Base-by-base conservation (phyloP, 2,113 vertebrate species). In the Cynoglossus semilaevis region DNA sequence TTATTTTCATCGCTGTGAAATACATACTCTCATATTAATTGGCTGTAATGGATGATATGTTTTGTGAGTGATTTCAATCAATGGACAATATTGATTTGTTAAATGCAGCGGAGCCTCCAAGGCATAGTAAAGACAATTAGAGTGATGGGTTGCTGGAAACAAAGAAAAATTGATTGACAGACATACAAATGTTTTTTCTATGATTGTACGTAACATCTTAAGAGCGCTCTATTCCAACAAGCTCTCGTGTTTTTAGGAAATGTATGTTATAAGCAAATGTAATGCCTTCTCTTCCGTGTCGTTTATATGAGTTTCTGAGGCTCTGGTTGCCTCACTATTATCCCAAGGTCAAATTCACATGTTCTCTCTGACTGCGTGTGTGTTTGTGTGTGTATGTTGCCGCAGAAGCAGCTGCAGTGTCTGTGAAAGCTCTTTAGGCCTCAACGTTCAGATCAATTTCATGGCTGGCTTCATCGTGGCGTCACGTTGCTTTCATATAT, bases 311-410 rank as follows among this genome's bases (percentile, higher is more conserved):
- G 69, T 17, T 8, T 54, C 43, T 63, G 54, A 72, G 79, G 76
- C 72, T 81, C 70, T 77, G 79, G 81, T 79, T 81, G 82, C 79
- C 80, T 81, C 67, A 62, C 74, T 85, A 81, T 84, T 85, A 68
- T 81, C 67, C 57, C 78, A 50, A 57, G 67, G 78, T 78, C 74
- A 55, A 56, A 67, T 78, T 71, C 74, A 71, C 65, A 79, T 74
- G 69, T 76, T 72, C 17, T 47, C 50, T 66, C 57, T 67, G 65
- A 60, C 62, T 52, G 36, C 64, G 29, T 16, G 34, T 9, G 38
- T 44, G 11, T 66, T 19, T 57, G 48, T 53, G 35, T 38, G 47
- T 6, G 1, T 19, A 51, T 41, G 58, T 40, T 52, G 9, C 36
- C 22, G 52, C 49, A 49, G 15, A 19, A 43, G 29, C 44, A 34